phyloP scores from a whole-genome alignment of 2,888 invertebrate species.

The Eudemis profundana region DNA sequence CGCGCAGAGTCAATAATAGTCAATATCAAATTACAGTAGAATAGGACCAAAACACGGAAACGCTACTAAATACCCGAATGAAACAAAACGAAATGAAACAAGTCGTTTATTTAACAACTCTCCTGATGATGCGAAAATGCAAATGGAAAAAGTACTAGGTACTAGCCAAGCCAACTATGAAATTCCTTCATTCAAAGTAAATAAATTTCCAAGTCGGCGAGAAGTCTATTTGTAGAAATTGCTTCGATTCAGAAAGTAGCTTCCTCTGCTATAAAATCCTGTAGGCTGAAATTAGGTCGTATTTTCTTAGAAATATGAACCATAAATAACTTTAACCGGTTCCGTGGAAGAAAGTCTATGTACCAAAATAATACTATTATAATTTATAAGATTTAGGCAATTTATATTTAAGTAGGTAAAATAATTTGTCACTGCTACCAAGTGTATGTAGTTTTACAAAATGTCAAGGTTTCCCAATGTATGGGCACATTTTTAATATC shows the following conservation, averaged over 20 bases:
- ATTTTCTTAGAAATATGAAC: constrained; percentile 4
- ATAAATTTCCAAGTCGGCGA: constrained; percentile 4
- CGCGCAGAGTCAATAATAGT: too few relatives aligned
- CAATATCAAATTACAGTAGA: too few relatives aligned
- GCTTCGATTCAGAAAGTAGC: constrained; percentile 9
- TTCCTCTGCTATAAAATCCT: background rate
- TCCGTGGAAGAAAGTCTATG: background rate
- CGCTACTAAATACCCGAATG: too few relatives aligned
- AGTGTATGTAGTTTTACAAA: too few relatives aligned
- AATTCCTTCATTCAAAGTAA: constrained; percentile 10
- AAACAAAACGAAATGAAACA: background rate
- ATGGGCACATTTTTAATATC: background rate
- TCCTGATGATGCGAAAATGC: too few relatives aligned
- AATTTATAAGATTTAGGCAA: too few relatives aligned
- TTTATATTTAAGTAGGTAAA: too few relatives aligned
- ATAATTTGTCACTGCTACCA: too few relatives aligned
- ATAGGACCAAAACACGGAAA: too few relatives aligned
- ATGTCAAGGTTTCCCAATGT: background rate
- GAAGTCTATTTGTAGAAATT: constrained; percentile 14
- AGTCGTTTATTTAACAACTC: background rate
- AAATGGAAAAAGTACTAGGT: background rate
- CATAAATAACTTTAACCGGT: background rate
- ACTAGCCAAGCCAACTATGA: background rate
- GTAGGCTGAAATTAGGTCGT: constrained; percentile 3
- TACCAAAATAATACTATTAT: background rate